Evolutionary conservation across 2,797 vertebrate genomes (phyloP).

Genomic region (Myotis findleyi): DNA sequence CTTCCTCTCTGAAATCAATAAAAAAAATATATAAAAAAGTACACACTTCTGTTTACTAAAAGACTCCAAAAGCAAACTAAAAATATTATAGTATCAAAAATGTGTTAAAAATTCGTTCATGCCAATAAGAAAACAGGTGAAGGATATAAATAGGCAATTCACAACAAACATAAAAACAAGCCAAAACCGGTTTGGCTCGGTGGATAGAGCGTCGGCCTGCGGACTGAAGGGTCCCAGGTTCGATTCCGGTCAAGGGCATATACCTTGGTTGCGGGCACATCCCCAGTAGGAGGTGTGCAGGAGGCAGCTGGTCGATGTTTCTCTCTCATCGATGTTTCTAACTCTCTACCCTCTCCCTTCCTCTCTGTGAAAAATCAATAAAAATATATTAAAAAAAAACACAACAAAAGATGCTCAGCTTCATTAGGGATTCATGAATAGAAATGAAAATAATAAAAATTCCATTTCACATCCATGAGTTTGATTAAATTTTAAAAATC

Average conservation of each 20-base stretch:
- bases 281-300: too few species aligned
- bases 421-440: conserved; percentile 2
- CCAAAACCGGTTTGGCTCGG: too few species aligned
- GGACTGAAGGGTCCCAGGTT: too few species aligned
- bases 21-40: neutral
- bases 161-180: neutral
- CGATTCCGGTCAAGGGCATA: too few species aligned
- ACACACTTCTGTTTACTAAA: neutral
- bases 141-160: neutral
- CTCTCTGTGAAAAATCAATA: too few species aligned
- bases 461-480: neutral
- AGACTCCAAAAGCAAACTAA: conserved; percentile 11
- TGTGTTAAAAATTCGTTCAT: neutral
- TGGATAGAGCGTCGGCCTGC: too few species aligned
- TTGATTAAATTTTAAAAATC: neutral
- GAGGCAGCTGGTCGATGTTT: too few species aligned
- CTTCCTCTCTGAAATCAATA: neutral
- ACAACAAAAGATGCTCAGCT: conserved; percentile 20
- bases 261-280: too few species aligned
- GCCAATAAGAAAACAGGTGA: neutral
- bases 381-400: too few species aligned
- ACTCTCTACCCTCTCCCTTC: too few species aligned
- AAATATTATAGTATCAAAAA: neutral
- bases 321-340: too few species aligned
- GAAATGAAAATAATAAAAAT: conserved; percentile 30